Evolutionary conservation across 2,888 invertebrate genomes (phyloP), one percentile per base, ranked within the genome.

Genomic region (Prostheceraeus crozeri): DNA sequence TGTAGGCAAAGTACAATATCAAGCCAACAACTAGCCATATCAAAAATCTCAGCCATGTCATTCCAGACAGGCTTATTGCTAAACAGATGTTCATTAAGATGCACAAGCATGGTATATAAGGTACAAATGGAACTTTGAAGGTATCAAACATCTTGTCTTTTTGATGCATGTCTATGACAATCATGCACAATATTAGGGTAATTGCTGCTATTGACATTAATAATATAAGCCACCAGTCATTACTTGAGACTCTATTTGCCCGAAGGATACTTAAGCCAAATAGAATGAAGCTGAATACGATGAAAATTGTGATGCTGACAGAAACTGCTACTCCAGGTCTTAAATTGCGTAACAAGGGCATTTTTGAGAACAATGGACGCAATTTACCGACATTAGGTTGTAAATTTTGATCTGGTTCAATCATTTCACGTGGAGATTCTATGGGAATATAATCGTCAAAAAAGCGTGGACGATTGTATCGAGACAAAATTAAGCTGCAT

Each of bases 11-110:
- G n/a, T n/a, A n/a, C n/a, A n/a, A n/a, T n/a, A n/a, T n/a, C n/a
- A n/a, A n/a, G n/a, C 53, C 53, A 64, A 88, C 76, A 10, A 75
- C 71, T 79, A 89, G 83, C 89, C 89, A 90, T 28, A 87, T 78
- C 2, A 78, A 78, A 70, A 89, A 86, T 65, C 87, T 77, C n/a
- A 87, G 79, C 89, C 90, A 90, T 0, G 89, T 89, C 64, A 81
- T 79, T 0, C 75, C 67, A 65, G 85, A 85, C 66, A 90, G 78
- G 75, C 86, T 83, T 59, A 86, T 77, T 87, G 89, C 88, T 21
- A 90, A 78, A 72, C 88, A 86, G 58, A 88, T 81, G 71, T 90
- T 90, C 40, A 85, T 80, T 66, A 87, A 81, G 64, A 88, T 84
- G 70, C 88, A 88, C 45, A 86, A 68, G 33, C 84, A 84, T 0